Conservation (phyloP, 2,797 vertebrate species). For the Spizella passerina region DNA sequence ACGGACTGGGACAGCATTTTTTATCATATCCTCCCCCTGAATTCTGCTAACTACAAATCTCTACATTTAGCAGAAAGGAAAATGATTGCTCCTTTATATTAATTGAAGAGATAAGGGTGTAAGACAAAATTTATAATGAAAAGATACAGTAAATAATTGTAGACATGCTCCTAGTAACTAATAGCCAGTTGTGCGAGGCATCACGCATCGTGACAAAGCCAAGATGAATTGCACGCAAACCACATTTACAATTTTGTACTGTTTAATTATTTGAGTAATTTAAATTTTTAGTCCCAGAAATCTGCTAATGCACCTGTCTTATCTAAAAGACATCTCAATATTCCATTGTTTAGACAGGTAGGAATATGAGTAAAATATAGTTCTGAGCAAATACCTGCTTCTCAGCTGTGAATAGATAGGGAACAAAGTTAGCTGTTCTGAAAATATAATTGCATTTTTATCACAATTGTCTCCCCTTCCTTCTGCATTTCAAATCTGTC, state of each 20-base stretch:
- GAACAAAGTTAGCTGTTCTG: not conserved
- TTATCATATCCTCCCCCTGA: not conserved
- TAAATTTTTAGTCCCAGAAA: constrained; percentile 2
- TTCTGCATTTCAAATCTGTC: not conserved
- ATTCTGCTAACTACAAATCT: not conserved
- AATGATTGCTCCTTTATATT: not conserved
- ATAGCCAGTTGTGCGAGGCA: not conserved
- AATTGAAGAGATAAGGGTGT: not conserved
- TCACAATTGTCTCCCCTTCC: not conserved
- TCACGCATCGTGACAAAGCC: not conserved
- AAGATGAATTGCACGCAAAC: not conserved
- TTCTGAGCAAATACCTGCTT: not conserved
- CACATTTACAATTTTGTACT: not conserved
- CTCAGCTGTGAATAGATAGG: not conserved
- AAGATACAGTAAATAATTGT: not conserved
- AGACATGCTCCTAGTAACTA: not conserved
- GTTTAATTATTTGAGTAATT: not conserved
- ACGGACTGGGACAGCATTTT: not conserved
- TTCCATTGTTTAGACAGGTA: not conserved
- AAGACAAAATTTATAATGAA: not conserved
- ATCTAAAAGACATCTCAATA: not conserved
- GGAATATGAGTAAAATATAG: not conserved
- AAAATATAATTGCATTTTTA: not conserved
- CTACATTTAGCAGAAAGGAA: not conserved
- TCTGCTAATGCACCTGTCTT: not conserved